Evolutionary conservation across 1,140 invertebrate species (phyloP).

Genomic region (Formica selysi): DNA sequence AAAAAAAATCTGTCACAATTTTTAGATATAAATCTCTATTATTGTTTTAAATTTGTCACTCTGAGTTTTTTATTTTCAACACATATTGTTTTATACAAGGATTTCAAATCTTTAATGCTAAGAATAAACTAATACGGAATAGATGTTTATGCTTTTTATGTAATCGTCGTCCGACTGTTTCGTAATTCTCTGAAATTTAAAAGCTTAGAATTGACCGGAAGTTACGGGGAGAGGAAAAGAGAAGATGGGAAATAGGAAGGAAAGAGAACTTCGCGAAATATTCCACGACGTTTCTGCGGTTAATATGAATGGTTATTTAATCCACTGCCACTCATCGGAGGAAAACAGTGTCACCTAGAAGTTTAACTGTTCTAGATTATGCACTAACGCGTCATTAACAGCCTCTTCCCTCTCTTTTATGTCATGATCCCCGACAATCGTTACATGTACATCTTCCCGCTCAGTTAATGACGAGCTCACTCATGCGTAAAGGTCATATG

Average conservation of each 20-base stretch:
- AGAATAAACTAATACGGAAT: neutral
- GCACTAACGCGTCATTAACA: slow-evolving; percentile 39
- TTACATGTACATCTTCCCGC: slow-evolving; percentile 7
- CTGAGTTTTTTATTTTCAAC: neutral
- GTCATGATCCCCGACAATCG: neutral
- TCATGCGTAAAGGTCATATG: neutral
- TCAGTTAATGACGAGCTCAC: neutral
- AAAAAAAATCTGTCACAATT: neutral
- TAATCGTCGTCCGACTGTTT: neutral
- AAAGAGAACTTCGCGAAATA: slow-evolving; percentile 9
- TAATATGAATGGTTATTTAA: slow-evolving; percentile 27
- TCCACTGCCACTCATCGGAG: neutral
- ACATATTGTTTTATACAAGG: neutral
- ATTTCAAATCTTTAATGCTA: slow-evolving; percentile 2
- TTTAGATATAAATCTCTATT: no score
- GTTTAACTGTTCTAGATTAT: slow-evolving; percentile 39
- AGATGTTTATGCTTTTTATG: neutral
- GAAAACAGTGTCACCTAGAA: slow-evolving; percentile 35
- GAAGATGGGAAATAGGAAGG: neutral
- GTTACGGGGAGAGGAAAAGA: neutral
- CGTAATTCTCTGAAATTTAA: neutral
- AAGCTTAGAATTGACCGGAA: neutral
- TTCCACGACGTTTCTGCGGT: neutral
- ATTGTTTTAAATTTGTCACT: no score
- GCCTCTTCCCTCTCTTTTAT: neutral